Evolutionary conservation across 2,113 vertebrate genomes (phyloP).

Genomic region (Osmerus mordax): DNA sequence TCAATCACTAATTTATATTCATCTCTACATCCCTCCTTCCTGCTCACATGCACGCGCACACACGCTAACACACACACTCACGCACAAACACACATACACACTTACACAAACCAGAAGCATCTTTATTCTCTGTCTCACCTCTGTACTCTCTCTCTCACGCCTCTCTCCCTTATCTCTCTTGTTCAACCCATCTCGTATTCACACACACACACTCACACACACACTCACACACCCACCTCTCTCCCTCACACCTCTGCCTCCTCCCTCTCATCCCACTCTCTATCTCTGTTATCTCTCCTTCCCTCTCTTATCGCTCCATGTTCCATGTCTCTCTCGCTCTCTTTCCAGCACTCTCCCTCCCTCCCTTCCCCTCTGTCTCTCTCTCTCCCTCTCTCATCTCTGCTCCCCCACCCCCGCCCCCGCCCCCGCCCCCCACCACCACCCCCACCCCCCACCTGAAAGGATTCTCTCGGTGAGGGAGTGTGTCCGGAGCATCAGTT

Average conservation of each 20-base stretch:
- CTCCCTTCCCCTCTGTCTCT: background rate
- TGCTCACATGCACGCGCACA: conserved; percentile 3
- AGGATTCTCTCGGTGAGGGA: conserved; percentile 33
- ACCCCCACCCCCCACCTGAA: conserved; percentile 7
- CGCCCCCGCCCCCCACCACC: background rate
- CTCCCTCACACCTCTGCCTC: no score
- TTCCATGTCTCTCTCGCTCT: background rate
- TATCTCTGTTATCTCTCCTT: background rate
- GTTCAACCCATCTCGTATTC: no score
- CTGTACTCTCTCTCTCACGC: conserved; percentile 59
- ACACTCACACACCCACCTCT: no score
- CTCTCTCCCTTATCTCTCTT: conserved; percentile 28
- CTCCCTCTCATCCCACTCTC: background rate
- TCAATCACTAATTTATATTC: conserved; percentile 51
- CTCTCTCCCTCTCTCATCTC: conserved; percentile 2
- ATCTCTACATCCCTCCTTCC: conserved; percentile 37
- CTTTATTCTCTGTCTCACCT: conserved; percentile 44
- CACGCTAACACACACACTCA: conserved; percentile 21
- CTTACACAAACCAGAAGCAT: conserved; percentile 25
- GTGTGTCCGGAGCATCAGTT: conserved; percentile 65
- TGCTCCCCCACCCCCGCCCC: background rate
- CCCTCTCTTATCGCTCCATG: background rate
- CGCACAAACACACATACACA: conserved; percentile 14
- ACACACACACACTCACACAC: no score
- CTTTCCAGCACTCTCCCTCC: conserved; percentile 1